Base-by-base conservation (phyloP, 2,888 invertebrate genomes). In the Synergus gifuensis region DNA sequence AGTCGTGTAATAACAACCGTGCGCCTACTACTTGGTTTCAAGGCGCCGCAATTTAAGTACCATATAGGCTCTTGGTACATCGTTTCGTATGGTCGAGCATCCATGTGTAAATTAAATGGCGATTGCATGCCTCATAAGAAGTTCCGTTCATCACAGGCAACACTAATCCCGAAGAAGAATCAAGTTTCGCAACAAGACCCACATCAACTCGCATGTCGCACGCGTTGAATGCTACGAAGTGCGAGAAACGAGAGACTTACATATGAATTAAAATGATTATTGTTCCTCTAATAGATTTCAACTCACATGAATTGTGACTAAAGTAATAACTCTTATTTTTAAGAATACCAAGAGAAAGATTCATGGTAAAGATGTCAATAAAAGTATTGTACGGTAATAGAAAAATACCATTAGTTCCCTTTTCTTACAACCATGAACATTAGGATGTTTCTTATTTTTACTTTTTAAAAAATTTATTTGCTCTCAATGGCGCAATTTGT, bases 1-100 rank as follows among this genome's bases (percentile, higher is more conserved):
- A 85, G 83, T 82, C 79, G 82, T 79, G 78, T 80, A 82, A 82
- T 85, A 83, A 84, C 79, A 82, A 85, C 42, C 80, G 76, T 44
- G 76, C 64, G 44, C 77, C 77, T 64, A 77, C 64, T 64, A 64
- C 77, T 77, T 77, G 64, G 28, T 63, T 66, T 77, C 77, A 64
- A 77, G 46, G 64, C 63, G 40, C 49, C 49, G 62, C 76, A 49
- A 77, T 28, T 77, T 77, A 77, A 77, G 63, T 36, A 64, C 63
- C 64, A 44, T 60, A 60, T 60, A 60, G 62, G 28, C 28, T 22
- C 62, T 28, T 28, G 28, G 62, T 62, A 62, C 62, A 28, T 62
- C 62, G 28, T 62, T 62, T 62, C 22, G 62, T 14, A 62, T 18
- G 28, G 22, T 62, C 62, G 18, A 62, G 62, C 22, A 62, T 62